phyloP scores from a whole-genome alignment of 1,140 invertebrate genomes.

The Lucilia sericata region DNA sequence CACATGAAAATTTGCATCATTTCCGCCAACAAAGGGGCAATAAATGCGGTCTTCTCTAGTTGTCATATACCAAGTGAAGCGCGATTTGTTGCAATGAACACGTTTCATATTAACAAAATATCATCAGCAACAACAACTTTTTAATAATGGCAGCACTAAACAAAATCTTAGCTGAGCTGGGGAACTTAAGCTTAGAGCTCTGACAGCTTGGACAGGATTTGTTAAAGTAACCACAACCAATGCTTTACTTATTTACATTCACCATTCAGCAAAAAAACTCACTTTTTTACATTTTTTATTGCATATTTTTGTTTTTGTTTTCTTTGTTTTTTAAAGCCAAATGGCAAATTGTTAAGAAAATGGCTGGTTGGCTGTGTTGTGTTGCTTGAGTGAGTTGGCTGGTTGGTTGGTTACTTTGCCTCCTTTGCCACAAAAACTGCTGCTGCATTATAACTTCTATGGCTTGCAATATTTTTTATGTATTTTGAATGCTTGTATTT shows the following conservation, averaged over 20 bases:
- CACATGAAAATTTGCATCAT: constrained; percentile 34
- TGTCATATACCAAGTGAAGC: neutral
- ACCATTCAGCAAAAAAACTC: neutral
- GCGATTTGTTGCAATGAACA: constrained; percentile 16
- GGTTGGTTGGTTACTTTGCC: neutral
- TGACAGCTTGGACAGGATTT: neutral
- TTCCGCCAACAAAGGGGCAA: constrained; percentile 23
- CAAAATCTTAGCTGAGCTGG: neutral
- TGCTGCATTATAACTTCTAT: neutral
- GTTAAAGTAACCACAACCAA: constrained; percentile 34
- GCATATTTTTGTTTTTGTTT: too few relatives aligned
- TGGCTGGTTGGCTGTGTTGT: neutral
- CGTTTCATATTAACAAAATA: constrained; percentile 42
- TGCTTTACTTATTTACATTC: constrained; percentile 28
- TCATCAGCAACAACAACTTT: constrained; percentile 21
- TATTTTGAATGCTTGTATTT: neutral
- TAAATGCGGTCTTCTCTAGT: neutral
- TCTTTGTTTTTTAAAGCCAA: constrained; percentile 7
- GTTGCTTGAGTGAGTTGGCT: neutral
- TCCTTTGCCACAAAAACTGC: neutral
- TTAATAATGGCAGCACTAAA: constrained; percentile 26
- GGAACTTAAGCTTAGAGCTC: too few relatives aligned
- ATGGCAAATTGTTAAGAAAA: constrained; percentile 44
- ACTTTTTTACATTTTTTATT: neutral
- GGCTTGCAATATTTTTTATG: neutral